Evolutionary conservation across 2,113 vertebrate genomes (phyloP).

Genomic region (Phylloscopus whistleri): DNA sequence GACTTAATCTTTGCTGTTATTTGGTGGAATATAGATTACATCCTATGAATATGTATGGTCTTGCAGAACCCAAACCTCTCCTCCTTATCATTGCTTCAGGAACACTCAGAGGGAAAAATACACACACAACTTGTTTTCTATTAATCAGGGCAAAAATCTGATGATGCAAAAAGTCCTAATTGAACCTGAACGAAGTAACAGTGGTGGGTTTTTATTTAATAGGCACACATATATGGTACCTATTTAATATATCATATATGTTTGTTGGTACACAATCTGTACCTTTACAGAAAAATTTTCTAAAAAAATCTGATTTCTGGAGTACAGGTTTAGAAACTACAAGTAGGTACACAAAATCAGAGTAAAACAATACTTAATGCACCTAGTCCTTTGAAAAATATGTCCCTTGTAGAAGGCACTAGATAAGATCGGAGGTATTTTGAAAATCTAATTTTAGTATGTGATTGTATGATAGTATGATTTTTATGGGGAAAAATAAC

Average conservation of each 20-base stretch:
- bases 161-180: neutral
- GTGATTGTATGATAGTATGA: too few relatives aligned
- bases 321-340: neutral
- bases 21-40: neutral
- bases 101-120: neutral
- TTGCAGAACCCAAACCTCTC: neutral
- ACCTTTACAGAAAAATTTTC: neutral
- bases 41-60: neutral
- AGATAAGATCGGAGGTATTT: neutral
- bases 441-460: neutral
- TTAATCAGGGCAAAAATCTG: neutral
- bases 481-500: neutral
- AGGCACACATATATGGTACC: neutral
- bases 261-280: neutral
- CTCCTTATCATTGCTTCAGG: neutral
- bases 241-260: too few relatives aligned
- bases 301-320: neutral
- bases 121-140: accelerated
- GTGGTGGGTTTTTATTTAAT: accelerated
- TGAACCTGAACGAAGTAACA: neutral
- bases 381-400: neutral
- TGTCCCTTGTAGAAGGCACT: neutral
- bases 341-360: neutral
- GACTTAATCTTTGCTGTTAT: neutral
- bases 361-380: neutral